A percentile compares a stretch with the other conserved stretches of the same genome.
Evolutionary conservation across 2,797 vertebrate genomes (phyloP).

Genomic region (Erethizon dorsatum): DNA sequence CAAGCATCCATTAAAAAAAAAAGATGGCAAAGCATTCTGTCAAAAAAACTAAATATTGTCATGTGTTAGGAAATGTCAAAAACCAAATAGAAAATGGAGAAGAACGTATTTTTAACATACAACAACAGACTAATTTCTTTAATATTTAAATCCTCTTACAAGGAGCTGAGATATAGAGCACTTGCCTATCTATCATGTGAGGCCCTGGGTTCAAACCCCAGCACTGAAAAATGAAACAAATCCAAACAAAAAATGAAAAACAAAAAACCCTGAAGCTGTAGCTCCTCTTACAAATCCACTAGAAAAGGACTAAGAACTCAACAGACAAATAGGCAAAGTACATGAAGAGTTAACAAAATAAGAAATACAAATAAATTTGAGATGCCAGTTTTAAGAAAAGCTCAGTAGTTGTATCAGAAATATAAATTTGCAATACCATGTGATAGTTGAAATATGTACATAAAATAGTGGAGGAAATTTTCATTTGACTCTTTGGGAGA

Average conservation of each 20-base stretch:
- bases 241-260: not conserved
- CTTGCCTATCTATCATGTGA: not conserved
- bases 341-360: not conserved
- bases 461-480: no score
- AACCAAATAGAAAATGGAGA: not conserved
- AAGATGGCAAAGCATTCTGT: no score
- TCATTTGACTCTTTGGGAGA: not conserved
- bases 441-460: not conserved
- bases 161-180: not conserved
- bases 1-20: not conserved
- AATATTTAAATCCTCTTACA: not conserved
- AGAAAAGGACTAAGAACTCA: not conserved
- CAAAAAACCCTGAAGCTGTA: not conserved
- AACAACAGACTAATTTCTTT: not conserved
- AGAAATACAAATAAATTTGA: not conserved
- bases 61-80: not conserved
- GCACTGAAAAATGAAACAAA: not conserved
- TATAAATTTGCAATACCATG: accelerated
- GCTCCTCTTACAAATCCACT: not conserved
- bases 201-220: not conserved
- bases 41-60: not conserved
- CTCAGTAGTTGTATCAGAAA: not conserved
- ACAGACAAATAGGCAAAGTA: not conserved
- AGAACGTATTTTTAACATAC: not conserved
- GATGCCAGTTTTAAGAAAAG: not conserved